These are phyloP conservation scores for Micropoecilia bifurca DNA, from an alignment of 2,797 vertebrate species.

Conservation along the genomic window DNA sequence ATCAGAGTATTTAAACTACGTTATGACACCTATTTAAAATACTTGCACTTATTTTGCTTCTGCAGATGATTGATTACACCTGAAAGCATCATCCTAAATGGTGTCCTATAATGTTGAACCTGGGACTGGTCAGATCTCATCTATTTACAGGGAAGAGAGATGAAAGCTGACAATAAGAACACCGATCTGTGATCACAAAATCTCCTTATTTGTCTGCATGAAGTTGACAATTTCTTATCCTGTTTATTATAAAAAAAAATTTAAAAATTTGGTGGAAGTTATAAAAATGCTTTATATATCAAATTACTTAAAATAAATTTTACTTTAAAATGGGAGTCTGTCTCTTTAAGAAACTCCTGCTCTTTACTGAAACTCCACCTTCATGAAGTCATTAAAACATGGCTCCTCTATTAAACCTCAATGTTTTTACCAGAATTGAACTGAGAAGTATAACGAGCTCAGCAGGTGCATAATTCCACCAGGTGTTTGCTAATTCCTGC, in stretches of 20 bases:
- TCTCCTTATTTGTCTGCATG: background rate
- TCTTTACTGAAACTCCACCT: too few relatives aligned
- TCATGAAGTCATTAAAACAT: too few relatives aligned
- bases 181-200: background rate
- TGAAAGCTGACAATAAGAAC: background rate
- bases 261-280: too few relatives aligned
- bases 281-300: too few relatives aligned
- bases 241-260: background rate
- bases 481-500: too few relatives aligned
- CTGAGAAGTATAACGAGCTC: too few relatives aligned
- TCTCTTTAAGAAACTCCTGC: too few relatives aligned
- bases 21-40: background rate
- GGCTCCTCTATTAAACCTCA: too few relatives aligned
- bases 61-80: background rate
- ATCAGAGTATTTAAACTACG: background rate
- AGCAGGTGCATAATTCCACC: too few relatives aligned
- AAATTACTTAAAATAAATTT: too few relatives aligned
- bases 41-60: background rate
- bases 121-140: background rate
- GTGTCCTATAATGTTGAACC: background rate
- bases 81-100: background rate
- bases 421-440: too few relatives aligned
- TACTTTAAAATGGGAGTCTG: too few relatives aligned
- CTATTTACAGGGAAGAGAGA: background rate
- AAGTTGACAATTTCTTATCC: background rate